These are phyloP conservation scores for Neodiprion fabricii DNA, from an alignment of 1,140 invertebrate species.

Conservation along the genomic window DNA sequence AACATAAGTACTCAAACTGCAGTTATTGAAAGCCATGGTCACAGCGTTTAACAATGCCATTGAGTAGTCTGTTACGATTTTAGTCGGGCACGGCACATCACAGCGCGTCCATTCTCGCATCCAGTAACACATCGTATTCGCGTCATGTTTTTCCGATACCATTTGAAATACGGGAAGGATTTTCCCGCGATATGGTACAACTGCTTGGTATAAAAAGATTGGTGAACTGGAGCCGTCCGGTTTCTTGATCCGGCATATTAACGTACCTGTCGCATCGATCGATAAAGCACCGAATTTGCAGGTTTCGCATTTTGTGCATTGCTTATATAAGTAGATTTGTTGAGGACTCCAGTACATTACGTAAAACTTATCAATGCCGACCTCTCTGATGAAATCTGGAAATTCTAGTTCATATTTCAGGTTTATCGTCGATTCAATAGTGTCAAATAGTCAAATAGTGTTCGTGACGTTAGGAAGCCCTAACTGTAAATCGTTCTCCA, in stretches of 20 bases:
- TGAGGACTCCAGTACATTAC: conserved; percentile 22
- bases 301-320: not conserved
- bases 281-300: not conserved
- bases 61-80: conserved; percentile 27
- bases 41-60: conserved; percentile 26
- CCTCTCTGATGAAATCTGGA: conserved; percentile 9
- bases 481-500: conserved; percentile 10
- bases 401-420: conserved; percentile 23
- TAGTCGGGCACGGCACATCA: conserved; percentile 14
- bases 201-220: conserved; percentile 25
- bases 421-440: conserved; percentile 10
- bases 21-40: conserved; percentile 21
- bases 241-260: conserved; percentile 14
- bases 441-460: too few relatives aligned
- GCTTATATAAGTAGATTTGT: conserved; percentile 18
- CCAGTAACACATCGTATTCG: conserved; percentile 19
- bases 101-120: conserved; percentile 17
- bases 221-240: conserved; percentile 15
- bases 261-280: conserved; percentile 25
- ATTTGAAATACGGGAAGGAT: conserved; percentile 30
- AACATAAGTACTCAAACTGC: conserved; percentile 15
- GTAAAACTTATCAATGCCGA: conserved; percentile 21
- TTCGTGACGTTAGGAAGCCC: not conserved
- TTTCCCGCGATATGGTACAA: conserved; percentile 18
- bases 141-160: conserved; percentile 24